These are phyloP conservation scores for Iguana delicatissima DNA, from an alignment of 2,797 vertebrate species.

Conservation along the genomic window DNA sequence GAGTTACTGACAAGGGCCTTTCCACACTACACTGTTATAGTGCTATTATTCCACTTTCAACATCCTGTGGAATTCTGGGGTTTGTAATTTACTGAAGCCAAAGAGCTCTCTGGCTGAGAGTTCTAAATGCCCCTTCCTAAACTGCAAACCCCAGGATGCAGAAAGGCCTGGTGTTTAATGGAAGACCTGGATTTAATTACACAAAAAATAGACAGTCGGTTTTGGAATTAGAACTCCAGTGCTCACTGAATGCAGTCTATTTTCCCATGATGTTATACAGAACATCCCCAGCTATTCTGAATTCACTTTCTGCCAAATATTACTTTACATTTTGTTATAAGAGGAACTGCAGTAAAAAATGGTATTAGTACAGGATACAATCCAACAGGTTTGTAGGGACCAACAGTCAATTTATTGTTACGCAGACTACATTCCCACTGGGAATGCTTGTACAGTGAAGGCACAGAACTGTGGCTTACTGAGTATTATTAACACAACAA, in stretches of 20 bases:
- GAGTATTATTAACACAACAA: slow-evolving; percentile 13
- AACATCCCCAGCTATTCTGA: slow-evolving; percentile 31
- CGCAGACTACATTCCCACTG: slow-evolving; percentile 35
- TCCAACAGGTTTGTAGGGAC: slow-evolving; percentile 5
- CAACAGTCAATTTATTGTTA: background rate
- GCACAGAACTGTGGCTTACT: slow-evolving; percentile 28
- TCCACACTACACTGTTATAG: too few relatives aligned
- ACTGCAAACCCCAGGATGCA: too few relatives aligned
- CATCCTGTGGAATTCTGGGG: too few relatives aligned
- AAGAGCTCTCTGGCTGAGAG: too few relatives aligned
- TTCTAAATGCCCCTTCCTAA: too few relatives aligned
- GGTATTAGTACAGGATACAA: slow-evolving; percentile 34
- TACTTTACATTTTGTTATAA: slow-evolving; percentile 40
- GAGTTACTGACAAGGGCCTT: background rate
- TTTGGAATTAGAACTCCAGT: slow-evolving; percentile 36
- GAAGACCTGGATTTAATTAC: slow-evolving; percentile 36
- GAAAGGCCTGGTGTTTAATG: slow-evolving; percentile 20
- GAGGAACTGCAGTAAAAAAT: slow-evolving; percentile 28
- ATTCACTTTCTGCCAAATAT: background rate
- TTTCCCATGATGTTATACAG: slow-evolving; percentile 36
- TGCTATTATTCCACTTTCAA: too few relatives aligned
- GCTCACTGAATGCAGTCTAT: slow-evolving; percentile 37
- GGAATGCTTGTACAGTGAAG: slow-evolving; percentile 27
- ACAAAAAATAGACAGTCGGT: slow-evolving; percentile 8
- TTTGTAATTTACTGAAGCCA: too few relatives aligned